phyloP scores from a whole-genome alignment of 1,140 invertebrate species.

The Cylas formicarius region DNA sequence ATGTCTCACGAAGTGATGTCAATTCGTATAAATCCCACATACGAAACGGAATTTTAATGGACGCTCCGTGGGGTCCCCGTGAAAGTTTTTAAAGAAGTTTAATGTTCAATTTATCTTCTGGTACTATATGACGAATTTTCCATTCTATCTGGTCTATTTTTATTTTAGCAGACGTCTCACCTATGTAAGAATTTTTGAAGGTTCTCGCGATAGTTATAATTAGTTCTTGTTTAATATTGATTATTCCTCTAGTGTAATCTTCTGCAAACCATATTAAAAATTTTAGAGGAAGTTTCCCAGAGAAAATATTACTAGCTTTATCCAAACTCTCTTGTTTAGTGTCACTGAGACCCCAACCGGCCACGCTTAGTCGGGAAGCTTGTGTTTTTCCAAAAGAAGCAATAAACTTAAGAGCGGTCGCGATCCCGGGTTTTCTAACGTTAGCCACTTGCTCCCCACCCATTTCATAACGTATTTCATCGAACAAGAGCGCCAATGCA shows the following conservation, averaged over 20 bases:
- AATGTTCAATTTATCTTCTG: constrained; percentile 6
- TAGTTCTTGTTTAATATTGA: constrained; percentile 20
- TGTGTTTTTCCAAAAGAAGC: too few species aligned
- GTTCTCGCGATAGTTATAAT: constrained; percentile 11
- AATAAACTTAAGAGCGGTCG: too few species aligned
- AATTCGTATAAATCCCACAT: constrained; percentile 21
- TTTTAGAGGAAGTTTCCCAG: constrained; percentile 12
- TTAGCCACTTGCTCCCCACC: constrained; percentile 6
- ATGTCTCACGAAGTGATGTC: constrained; percentile 11
- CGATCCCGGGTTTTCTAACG: too few species aligned
- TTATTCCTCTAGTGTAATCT: constrained; percentile 19
- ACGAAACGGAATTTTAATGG: constrained; percentile 15
- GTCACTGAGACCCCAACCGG: constrained; percentile 3
- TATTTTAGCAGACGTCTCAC: constrained; percentile 11
- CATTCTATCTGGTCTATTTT: constrained; percentile 18
- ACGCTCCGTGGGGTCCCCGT: constrained; percentile 3
- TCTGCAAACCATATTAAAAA: constrained; percentile 20
- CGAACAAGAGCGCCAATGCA: constrained; percentile 10
- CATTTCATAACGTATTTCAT: constrained; percentile 12
- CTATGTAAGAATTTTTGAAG: constrained; percentile 1
- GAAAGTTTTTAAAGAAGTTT: constrained; percentile 11
- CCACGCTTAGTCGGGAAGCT: too few species aligned
- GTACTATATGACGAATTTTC: constrained; percentile 20
- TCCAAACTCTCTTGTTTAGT: neutral
- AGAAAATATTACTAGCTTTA: too few species aligned